A percentile compares a stretch with the other conserved stretches of the same genome.
Evolutionary conservation across 1,140 invertebrate genomes (phyloP).

Genomic region (Andricus grossulariae): DNA sequence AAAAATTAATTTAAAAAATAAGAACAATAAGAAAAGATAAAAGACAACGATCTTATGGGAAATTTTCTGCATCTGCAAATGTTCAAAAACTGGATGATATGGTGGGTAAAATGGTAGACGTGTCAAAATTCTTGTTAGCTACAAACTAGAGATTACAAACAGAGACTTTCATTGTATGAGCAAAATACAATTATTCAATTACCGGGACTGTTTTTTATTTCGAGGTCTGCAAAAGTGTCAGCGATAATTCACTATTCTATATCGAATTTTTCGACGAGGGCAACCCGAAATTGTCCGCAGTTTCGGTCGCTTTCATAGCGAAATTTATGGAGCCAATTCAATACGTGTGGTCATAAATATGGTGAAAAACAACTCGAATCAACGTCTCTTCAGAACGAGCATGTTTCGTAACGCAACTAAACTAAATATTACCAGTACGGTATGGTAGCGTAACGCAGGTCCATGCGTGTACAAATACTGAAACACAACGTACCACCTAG

Average conservation of each 20-base stretch:
- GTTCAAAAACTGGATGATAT: too few relatives aligned
- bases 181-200: neutral
- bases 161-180: neutral
- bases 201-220: neutral
- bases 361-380: conserved; percentile 1
- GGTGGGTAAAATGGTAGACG: too few relatives aligned
- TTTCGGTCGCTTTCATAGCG: neutral
- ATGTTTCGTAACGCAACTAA: neutral
- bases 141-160: too few relatives aligned
- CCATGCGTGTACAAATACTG: neutral
- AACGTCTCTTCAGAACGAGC: neutral
- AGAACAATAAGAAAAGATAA: neutral
- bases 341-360: neutral
- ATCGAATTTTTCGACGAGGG: neutral
- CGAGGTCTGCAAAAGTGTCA: neutral
- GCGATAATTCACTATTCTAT: neutral
- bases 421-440: neutral
- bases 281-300: neutral
- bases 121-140: too few relatives aligned
- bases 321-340: conserved; percentile 11
- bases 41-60: neutral
- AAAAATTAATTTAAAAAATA: too few relatives aligned
- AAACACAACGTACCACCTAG: neutral
- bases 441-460: neutral
- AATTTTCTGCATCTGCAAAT: too few relatives aligned